Percentiles rank a stretch among this genome's conserved stretches.
Conservation (phyloP, 2,888 invertebrate genomes). For the Zygaena filipendulae region DNA sequence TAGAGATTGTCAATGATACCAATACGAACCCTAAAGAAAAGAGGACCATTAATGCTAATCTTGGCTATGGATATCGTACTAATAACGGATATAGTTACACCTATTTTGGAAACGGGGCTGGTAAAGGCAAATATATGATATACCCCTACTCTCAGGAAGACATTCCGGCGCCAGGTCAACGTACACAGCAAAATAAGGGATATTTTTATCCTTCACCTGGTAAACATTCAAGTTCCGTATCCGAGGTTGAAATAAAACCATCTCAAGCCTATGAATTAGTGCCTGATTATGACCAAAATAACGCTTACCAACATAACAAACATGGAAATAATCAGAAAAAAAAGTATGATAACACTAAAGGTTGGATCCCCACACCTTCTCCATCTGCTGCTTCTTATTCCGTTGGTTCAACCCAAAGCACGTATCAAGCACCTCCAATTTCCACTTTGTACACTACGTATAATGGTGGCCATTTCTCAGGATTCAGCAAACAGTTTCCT, state of each 20-base stretch:
- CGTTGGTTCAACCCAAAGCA: conserved; percentile 13
- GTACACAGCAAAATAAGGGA: conserved; percentile 14
- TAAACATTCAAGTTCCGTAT: conserved; percentile 23
- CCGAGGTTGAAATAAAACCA: conserved; percentile 66
- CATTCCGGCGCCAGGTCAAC: conserved; percentile 41
- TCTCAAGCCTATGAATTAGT: conserved; percentile 66
- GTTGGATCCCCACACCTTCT: conserved; percentile 28
- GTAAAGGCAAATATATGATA: conserved; percentile 69
- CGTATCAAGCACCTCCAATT: conserved; percentile 24
- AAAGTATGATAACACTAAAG: conserved; percentile 29
- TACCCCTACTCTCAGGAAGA: conserved; percentile 79
- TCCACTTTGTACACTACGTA: conserved; percentile 57
- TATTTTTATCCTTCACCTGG: too few species aligned
- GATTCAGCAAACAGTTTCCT: conserved; percentile 53
- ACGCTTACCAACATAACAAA: conserved; percentile 39
- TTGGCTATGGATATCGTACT: conserved; percentile 75
- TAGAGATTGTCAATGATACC: conserved; percentile 70
- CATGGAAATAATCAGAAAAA: conserved; percentile 34
- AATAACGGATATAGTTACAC: conserved; percentile 63
- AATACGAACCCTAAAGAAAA: conserved; percentile 67
- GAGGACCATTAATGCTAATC: conserved; percentile 76
- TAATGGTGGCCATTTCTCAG: conserved; percentile 52
- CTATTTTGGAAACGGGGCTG: conserved; percentile 52
- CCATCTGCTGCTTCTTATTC: conserved; percentile 24
- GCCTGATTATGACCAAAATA: conserved; percentile 38